Percentiles rank a stretch among this genome's conserved stretches.
phyloP scores from a whole-genome alignment of 2,888 invertebrate genomes.

The Cheilosia vernalis region DNA sequence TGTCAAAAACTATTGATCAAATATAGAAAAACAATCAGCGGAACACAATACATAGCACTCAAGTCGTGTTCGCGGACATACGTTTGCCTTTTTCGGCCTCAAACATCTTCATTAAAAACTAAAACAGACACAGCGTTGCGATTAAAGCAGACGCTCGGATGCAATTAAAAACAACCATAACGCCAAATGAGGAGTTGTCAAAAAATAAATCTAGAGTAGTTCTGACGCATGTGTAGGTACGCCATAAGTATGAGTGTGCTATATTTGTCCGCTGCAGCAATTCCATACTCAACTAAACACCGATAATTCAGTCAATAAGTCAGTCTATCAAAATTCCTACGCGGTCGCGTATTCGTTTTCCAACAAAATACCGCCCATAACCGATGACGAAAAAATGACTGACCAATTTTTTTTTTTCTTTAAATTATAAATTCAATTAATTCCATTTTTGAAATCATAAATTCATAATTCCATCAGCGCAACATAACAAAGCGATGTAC shows the following conservation, averaged over 20 bases:
- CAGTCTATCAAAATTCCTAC: conserved; percentile 66
- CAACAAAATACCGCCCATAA: conserved; percentile 47
- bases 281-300: conserved; percentile 1
- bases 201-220: conserved; percentile 28
- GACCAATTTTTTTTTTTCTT: too few species aligned
- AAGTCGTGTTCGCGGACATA: conserved; percentile 26
- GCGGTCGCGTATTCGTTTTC: conserved; percentile 54
- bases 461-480: conserved; percentile 72
- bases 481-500: conserved; percentile 70
- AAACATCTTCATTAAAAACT: conserved; percentile 42
- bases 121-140: conserved; percentile 12
- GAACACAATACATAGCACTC: conserved; percentile 51
- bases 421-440: conserved; percentile 65
- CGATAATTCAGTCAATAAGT: conserved; percentile 13
- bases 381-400: conserved; percentile 12
- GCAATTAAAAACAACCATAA: conserved; percentile 49
- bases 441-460: conserved; percentile 73
- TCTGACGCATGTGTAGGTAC: conserved; percentile 16
- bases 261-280: conserved; percentile 23
- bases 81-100: conserved; percentile 9
- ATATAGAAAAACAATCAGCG: conserved; percentile 5
- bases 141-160: conserved; percentile 7
- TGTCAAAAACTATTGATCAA: conserved; percentile 4
- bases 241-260: conserved; percentile 1
- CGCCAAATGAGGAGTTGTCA: conserved; percentile 15